Evolutionary conservation across 2,888 invertebrate genomes (phyloP), one percentile per base, ranked within the genome.

Genomic region (Reticulitermes lucifugus): DNA sequence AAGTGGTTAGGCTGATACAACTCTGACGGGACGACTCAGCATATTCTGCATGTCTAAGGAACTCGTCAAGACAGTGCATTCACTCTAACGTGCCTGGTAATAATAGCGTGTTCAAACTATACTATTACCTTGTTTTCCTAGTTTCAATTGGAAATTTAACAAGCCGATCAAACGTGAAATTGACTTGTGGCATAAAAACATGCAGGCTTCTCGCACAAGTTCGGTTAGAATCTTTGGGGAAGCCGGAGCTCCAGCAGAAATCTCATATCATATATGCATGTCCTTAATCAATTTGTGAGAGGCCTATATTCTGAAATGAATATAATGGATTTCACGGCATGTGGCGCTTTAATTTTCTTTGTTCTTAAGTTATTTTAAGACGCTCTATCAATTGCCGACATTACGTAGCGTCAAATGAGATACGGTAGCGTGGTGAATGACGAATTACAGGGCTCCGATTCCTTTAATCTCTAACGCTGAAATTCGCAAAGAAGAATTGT

Each of bases 161-260:
- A 84, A 84, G 79, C 70, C 86, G 83, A 80, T 86, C 85, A 86
- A 84, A 70, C 86, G 87, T 87, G 87, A 87, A 87, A 87, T 87
- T 87, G 87, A 65, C 65, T 65, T 65, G n/a, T 65, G 25, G 25
- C 65, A 65, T 65, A 65, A 65, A 65, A 65, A 65, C 65, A n/a
- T n/a, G 65, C 65, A n/a, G 65, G 25, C 10, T 65, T 65, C 65
- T 18, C 55, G 55, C 55, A 55, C 55, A 55, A 25, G 65, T 65
- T 65, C n/a, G n/a, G 65, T 65, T n/a, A 65, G 25, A 5, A 25
- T 1, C 25, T 65, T 65, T 14, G 25, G 65, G n/a, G 12, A n/a
- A 65, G 18, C 14, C 55, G 55, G 55, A 18, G 55, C 14, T 3
- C 55, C 12, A 18, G 14, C 14, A 4, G 14, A 4, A 55, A 18